Conservation (phyloP, 2,113 vertebrate genomes). For the Okapia johnstoni region DNA sequence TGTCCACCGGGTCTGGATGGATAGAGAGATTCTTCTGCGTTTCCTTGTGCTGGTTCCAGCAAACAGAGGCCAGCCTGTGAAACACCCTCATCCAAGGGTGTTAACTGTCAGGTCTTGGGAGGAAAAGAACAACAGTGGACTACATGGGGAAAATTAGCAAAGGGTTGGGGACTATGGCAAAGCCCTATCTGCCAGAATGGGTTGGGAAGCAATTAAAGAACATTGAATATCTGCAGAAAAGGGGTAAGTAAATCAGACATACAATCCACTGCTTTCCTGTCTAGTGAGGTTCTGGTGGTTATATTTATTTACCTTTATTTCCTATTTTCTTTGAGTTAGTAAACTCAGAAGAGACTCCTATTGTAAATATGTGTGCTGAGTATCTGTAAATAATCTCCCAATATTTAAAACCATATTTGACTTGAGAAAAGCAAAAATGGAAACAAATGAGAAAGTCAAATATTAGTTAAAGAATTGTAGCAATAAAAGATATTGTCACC, state of each 20-base stretch:
- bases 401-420: background rate
- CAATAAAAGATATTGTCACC: background rate
- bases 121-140: background rate
- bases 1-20: rapidly evolving
- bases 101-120: background rate
- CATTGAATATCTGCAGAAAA: background rate
- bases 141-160: background rate
- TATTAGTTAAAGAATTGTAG: background rate
- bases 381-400: background rate
- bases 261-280: background rate
- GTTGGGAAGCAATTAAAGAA: background rate
- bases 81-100: background rate
- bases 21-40: background rate
- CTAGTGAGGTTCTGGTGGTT: background rate
- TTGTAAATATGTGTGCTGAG: background rate
- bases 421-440: background rate
- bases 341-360: background rate
- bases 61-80: background rate
- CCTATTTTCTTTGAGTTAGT: background rate
- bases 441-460: constrained; percentile 14
- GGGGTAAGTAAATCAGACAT: background rate
- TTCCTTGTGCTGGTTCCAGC: background rate
- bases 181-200: background rate
- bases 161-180: background rate
- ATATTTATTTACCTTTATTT: background rate